Evolutionary conservation across 2,797 vertebrate species (phyloP), one percentile per base, ranked within the genome.

Genomic region (Ceryle rudis): DNA sequence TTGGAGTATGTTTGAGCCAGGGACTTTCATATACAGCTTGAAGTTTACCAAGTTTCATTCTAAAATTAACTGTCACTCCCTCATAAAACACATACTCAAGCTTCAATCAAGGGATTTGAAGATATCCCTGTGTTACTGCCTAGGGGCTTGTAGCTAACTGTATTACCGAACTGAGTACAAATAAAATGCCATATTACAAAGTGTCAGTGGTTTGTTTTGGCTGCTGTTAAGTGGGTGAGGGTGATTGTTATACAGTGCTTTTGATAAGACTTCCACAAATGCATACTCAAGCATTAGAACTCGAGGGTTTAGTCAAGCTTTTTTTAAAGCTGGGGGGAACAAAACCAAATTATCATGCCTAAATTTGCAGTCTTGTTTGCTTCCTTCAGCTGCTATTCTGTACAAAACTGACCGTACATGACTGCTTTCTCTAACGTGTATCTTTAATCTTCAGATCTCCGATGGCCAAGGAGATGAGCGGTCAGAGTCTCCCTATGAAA

Each of bases 401-500:
- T 94, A 58, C 87, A 79, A 14, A 72, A 42, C 12, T 64, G 61
- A 25, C 51, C 42, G 1, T 62, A 17, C 58, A 1, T 58, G 82
- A 22, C 84, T 94, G 82, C 82, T 79, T 70, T 86, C 95, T 96
- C 95, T 98, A 93, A 92, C 91, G 42, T 10, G 1, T 97, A 5
- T 97, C 95, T 97, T 97, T 97, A 81, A 89, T 94, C 94, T 94
- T 84, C 97, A 99, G 99, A 98, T 98, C 72, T 99, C 98, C 2
- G 98, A 98, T 85, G 97, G 98, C 93, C 97, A 96, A 29, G 98
- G 99, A 73, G 99, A 99, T 46, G 99, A 99, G 88, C 98, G 99
- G 52, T 98, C 99, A 0, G 99, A 99, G 78, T 99, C 99, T 65
- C 99, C 99, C 2, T 99, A 98, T 44, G 99, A 99, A 96, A 99